Evolutionary conservation across 1,140 invertebrate genomes (phyloP), one percentile per base, ranked within the genome.

Genomic region (Rhysida immarginata): DNA sequence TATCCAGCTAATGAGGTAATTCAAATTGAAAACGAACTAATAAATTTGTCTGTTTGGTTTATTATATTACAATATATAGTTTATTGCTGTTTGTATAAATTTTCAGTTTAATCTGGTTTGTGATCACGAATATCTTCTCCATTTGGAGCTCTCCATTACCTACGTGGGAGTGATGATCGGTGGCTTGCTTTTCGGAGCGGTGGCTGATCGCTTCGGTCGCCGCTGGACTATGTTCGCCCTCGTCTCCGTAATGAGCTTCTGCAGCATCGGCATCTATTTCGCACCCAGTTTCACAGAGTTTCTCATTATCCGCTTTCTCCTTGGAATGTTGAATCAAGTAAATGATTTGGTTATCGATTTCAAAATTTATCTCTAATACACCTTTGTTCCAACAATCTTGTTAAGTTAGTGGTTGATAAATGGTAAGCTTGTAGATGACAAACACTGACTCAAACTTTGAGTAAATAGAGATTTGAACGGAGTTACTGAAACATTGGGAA

Each of bases 131-230:
- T 11, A 26, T 27, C 26, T 25, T 8, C 13, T 51, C 24, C 2
- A 25, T 5, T 13, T 26, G 24, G 49, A 21, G 13, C 49, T 51
- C 44, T 77, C 80, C 41, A 81, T 83, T 29, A 82, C 77, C 14
- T 68, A 83, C 50, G 63, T 81, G 64, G 84, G 84, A 2, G 78
- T 84, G 59, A 78, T 83, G 53, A 67, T 84, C 42, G 85, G 85
- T 20, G 81, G 81, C 16, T 72, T 84, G 45, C 75, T 82, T 1
- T 87, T 84, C 83, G 84, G 84, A 2, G 79, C 78, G 29, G 65
- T 87, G 20, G 80, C 80, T 0, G 83, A 84, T 65, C 71, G 78
- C 16, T 68, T 80, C 24, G 81, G 84, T 2, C 72, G 84, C 13
- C 69, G 81, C 18, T 65, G 75, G 26, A 76, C 83, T 8, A 68